Conservation (phyloP, 2,888 invertebrate species). For the Frankliniella fusca region DNA sequence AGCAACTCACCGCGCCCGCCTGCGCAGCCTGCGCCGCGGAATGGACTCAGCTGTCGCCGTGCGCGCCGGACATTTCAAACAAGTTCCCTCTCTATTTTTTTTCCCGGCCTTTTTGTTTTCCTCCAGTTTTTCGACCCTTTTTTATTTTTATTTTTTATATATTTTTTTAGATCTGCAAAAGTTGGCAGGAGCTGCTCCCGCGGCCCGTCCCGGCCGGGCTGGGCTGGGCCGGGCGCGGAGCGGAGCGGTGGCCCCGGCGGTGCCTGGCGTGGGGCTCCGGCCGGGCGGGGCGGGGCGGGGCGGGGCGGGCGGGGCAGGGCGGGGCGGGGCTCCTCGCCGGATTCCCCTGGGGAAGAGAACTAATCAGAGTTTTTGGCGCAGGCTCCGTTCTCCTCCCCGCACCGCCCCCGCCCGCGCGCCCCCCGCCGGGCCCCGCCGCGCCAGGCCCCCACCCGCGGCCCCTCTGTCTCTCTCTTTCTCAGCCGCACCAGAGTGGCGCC, state of each 20-base stretch:
- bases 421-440: background rate
- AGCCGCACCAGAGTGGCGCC: background rate
- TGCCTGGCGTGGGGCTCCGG: background rate
- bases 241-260: background rate
- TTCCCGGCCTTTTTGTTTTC: background rate
- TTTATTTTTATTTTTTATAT: background rate
- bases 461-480: background rate
- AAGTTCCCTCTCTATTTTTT: background rate
- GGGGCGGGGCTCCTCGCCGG: slow-evolving; percentile 16
- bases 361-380: slow-evolving; percentile 26
- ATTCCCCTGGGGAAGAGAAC: slow-evolving; percentile 25
- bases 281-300: slow-evolving; percentile 21
- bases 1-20: background rate
- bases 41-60: background rate
- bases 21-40: background rate
- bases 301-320: too few relatives aligned
- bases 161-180: slow-evolving; percentile 13
- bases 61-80: background rate
- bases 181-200: slow-evolving; percentile 12
- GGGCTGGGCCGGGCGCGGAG: background rate
- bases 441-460: background rate
- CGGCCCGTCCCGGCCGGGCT: background rate
- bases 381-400: slow-evolving; percentile 20
- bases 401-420: background rate
- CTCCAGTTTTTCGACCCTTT: background rate